These are phyloP conservation scores for Pelvicachromis taeniatus DNA, from an alignment of 2,113 vertebrate species.

Conservation along the genomic window DNA sequence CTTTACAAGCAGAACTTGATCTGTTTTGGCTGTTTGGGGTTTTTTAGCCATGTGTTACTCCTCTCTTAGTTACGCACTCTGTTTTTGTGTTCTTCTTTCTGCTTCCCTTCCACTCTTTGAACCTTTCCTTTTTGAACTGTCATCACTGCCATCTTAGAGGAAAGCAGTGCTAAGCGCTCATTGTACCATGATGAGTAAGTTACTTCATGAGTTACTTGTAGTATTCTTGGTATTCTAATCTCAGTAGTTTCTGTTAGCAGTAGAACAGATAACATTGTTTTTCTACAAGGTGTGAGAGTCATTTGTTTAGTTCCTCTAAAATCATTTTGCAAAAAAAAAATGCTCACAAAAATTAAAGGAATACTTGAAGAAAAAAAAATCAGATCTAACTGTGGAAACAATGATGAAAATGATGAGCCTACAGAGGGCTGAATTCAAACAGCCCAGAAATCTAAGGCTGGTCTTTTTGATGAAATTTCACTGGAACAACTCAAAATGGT, in stretches of 20 bases:
- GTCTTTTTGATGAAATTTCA: too few relatives aligned
- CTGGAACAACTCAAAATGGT: neutral
- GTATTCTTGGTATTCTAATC: neutral
- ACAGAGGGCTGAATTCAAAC: neutral
- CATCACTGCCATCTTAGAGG: conserved; percentile 81
- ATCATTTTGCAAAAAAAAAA: neutral
- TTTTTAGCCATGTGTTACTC: conserved; percentile 13
- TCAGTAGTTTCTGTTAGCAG: conserved; percentile 8
- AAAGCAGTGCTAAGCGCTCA: conserved; percentile 78
- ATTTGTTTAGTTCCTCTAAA: neutral
- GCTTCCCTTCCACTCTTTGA: conserved; percentile 6
- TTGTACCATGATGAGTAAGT: conserved; percentile 87
- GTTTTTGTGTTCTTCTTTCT: conserved; percentile 26
- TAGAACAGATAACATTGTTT: conserved; percentile 5
- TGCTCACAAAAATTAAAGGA: neutral
- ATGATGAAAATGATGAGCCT: neutral
- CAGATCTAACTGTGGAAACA: neutral
- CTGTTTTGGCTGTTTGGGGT: neutral
- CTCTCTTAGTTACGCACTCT: conserved; percentile 28
- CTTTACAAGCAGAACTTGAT: neutral
- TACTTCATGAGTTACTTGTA: conserved; percentile 41
- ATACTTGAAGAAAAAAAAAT: neutral
- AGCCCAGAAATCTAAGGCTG: neutral
- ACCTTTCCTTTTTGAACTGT: conserved; percentile 58
- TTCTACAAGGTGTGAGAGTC: neutral